Conservation (phyloP, 2,113 vertebrate genomes). For the Azemiops feae region DNA sequence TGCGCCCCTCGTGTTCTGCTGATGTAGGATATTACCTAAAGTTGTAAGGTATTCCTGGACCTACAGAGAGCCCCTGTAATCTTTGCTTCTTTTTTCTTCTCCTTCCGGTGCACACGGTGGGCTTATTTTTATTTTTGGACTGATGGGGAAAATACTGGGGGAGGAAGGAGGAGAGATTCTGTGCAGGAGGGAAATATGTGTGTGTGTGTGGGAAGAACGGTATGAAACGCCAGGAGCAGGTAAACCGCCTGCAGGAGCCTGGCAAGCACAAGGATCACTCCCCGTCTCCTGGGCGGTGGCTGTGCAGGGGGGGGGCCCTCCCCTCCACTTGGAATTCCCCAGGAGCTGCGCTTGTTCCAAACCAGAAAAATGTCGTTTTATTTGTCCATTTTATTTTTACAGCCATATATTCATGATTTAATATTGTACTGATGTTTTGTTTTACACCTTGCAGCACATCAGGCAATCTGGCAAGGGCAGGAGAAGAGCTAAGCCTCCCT, state of each 20-base stretch:
- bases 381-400: background rate
- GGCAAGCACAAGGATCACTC: background rate
- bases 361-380: background rate
- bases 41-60: background rate
- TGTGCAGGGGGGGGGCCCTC: background rate
- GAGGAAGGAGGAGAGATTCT: background rate
- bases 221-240: background rate
- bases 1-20: background rate
- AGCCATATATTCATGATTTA: background rate
- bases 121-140: background rate
- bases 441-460: background rate
- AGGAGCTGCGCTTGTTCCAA: background rate
- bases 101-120: background rate
- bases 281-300: background rate
- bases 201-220: background rate
- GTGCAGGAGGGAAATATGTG: no score
- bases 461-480: background rate
- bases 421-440: background rate
- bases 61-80: no score
- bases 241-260: background rate
- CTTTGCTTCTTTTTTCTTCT: background rate
- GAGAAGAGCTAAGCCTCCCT: background rate
- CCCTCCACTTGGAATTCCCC: background rate
- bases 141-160: background rate
- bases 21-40: background rate